Base-by-base conservation (phyloP, 2,113 vertebrate species). In the Murina feae region DNA sequence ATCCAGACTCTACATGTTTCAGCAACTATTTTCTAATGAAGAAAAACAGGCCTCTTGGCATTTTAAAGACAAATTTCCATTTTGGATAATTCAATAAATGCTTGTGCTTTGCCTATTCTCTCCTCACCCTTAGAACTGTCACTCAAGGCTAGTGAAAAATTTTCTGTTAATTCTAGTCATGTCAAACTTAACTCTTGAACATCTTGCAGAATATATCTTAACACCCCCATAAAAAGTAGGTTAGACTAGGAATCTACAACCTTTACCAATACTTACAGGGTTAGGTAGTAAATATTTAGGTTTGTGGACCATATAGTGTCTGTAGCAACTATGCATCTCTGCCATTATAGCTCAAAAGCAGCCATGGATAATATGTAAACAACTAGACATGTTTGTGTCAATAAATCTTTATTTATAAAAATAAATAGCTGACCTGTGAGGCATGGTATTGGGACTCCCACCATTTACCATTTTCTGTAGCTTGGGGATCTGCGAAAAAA, bases 41-140 rank as follows among this genome's bases (percentile, higher is more conserved):
- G 92, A 93, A 89, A 95, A 93, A 90, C 69, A 89, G 86, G 69
- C 47, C 21, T 30, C 74, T 93, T 92, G 93, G 79, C 42, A 95
- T 97, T 97, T 97, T 94, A 95, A 95, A 95, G 81, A 84, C 42
- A 89, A 32, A 94, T 95, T 95, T 96, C 72, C 69, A 93, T 89
- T 95, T 95, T 21, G 44, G 13, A 32, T 95, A 89, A 97, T 96
- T 95, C 79, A 80, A 30, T 92, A 89, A 94, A 89, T 86, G 49
- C n/a, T 58, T 75, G 25, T 28, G 58, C 47, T 71, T 85, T 92
- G 39, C 74, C 49, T 80, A 13, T 4, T 4, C 39, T 86, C 65
- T 86, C 35, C 44, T 35, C 1, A 72, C 65, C 55, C 17, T 53
- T 65, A 9, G 35, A 83, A 86, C 81, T 63, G 39, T 65, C 58